A percentile compares a stretch with the other conserved stretches of the same genome.
Conservation (phyloP, 35 echinoderm and acorn worm species). For the Eucidaris tribuloides region DNA sequence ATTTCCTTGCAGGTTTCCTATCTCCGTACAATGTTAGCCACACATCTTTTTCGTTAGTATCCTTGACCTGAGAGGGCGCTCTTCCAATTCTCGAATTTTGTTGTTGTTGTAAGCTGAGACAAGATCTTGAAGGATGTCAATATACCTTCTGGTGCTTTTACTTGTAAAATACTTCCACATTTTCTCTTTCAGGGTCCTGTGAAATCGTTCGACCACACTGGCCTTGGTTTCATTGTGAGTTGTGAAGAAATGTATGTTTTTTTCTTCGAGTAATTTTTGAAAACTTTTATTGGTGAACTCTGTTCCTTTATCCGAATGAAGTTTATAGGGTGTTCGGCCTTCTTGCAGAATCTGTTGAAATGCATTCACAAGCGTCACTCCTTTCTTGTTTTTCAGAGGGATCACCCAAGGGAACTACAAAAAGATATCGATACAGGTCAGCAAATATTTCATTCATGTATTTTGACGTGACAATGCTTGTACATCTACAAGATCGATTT, state of each 20-base stretch:
- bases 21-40: constrained; percentile 46
- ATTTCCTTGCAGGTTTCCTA: neutral
- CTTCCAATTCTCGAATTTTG: constrained; percentile 56
- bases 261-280: constrained; percentile 32
- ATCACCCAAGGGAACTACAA: constrained; percentile 45
- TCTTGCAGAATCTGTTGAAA: constrained; percentile 25
- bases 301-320: constrained; percentile 42
- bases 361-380: neutral
- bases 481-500: constrained; percentile 44
- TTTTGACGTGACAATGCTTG: neutral
- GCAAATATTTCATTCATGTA: neutral
- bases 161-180: constrained; percentile 83
- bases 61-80: constrained; percentile 22
- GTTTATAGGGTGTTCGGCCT: neutral
- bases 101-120: constrained; percentile 30
- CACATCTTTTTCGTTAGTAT: constrained; percentile 42
- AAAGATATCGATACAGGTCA: constrained; percentile 42
- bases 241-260: constrained; percentile 53
- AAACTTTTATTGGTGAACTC: constrained; percentile 52
- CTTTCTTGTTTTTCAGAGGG: constrained; percentile 42
- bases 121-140: constrained; percentile 15
- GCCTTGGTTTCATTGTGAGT: constrained; percentile 85
- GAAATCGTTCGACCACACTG: constrained; percentile 69
- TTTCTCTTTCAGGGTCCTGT: constrained; percentile 50
- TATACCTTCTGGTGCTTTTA: constrained; percentile 42